Percentiles rank a stretch among this genome's conserved stretches.
phyloP scores from a whole-genome alignment of 2,797 vertebrate genomes.

The Chelon auratus region DNA sequence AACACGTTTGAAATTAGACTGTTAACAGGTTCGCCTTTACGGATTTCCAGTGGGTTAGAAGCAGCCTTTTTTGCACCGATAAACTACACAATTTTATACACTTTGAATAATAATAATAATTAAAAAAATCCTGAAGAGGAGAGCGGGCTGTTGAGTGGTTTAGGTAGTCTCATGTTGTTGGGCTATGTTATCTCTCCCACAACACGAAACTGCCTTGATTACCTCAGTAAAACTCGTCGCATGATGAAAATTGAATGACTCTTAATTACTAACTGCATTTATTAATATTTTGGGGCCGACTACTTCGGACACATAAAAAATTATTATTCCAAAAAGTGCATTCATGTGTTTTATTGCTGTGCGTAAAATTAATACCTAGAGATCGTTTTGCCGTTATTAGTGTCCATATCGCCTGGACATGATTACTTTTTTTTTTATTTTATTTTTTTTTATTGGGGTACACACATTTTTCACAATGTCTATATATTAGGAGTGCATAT shows the following conservation, averaged over 20 bases:
- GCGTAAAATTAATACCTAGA: constrained; percentile 34
- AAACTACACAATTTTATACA: not conserved
- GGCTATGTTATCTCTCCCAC: constrained; percentile 91
- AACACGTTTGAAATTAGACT: not conserved
- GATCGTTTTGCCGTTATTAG: not conserved
- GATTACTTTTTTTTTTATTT: not conserved
- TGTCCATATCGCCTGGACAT: not conserved
- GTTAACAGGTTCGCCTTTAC: constrained; percentile 1
- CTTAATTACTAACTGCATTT: constrained; percentile 26
- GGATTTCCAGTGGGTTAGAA: not conserved
- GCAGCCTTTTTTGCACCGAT: not conserved
- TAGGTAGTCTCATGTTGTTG: constrained; percentile 99
- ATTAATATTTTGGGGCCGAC: constrained; percentile 24
- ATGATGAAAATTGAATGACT: constrained; percentile 52
- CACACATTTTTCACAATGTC: too few relatives aligned
- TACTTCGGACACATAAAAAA: constrained; percentile 3
- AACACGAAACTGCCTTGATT: constrained; percentile 98
- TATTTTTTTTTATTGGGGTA: not conserved
- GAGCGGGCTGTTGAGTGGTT: constrained; percentile 91
- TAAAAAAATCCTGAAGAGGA: constrained; percentile 48
- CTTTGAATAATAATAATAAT: not conserved
- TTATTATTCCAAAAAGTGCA: constrained; percentile 20
- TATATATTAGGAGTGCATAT: too few relatives aligned
- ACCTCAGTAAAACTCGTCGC: constrained; percentile 86
- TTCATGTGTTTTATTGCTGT: constrained; percentile 43